Conservation (phyloP, 2,888 invertebrate species). For the Platerodrilus igneus region DNA sequence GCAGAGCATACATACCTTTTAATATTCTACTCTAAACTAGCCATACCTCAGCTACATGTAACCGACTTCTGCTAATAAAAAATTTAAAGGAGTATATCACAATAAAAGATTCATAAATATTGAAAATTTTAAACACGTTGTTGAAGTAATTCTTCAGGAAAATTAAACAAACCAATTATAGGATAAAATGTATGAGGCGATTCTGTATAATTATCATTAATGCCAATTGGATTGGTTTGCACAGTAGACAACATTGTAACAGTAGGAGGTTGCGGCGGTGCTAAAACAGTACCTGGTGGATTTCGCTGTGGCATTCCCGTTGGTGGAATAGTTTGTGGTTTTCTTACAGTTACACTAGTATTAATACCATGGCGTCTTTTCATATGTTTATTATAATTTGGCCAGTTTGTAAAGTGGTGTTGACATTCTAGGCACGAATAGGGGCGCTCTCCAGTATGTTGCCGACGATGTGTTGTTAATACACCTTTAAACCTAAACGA, state of each 20-base stretch:
- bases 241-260: conserved; percentile 28
- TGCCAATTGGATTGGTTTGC: conserved; percentile 19
- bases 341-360: conserved; percentile 47
- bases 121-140: conserved; percentile 29
- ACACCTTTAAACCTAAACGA: conserved; percentile 73
- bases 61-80: no score
- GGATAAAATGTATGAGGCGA: conserved; percentile 39
- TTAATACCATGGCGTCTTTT: conserved; percentile 63
- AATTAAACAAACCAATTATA: conserved; percentile 42
- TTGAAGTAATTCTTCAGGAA: conserved; percentile 41
- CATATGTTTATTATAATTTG: conserved; percentile 80
- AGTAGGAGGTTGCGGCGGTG: conserved; percentile 39
- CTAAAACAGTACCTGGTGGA: conserved; percentile 46
- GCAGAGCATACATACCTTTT: no score
- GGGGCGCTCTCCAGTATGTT: conserved; percentile 67
- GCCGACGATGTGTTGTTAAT: conserved; percentile 66
- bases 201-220: conserved; percentile 30
- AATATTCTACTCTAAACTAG: no score
- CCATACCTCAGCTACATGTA: no score
- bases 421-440: conserved; percentile 70
- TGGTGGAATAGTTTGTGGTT: conserved; percentile 47
- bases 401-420: conserved; percentile 75
- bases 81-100: no score
- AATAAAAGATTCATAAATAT: no score
- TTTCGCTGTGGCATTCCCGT: conserved; percentile 48